Conservation (phyloP, 2,797 vertebrate species). For the Potorous gilbertii region DNA sequence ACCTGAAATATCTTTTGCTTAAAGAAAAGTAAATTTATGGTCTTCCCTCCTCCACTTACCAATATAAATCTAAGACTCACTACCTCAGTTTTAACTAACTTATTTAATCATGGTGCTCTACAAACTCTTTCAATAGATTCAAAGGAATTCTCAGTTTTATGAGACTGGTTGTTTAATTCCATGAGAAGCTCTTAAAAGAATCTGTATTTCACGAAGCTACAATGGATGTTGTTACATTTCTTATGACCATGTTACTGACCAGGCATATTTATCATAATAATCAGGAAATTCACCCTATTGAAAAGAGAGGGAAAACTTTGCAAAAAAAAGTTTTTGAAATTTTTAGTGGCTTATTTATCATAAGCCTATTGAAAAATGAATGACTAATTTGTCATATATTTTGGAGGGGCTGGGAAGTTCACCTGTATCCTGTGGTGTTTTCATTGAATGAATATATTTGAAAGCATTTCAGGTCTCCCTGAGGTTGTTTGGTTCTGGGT, state of each 20-base stretch:
- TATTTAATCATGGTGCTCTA: fast-evolving
- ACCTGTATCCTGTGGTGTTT: not conserved
- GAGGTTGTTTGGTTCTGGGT: not conserved
- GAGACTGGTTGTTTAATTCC: not conserved
- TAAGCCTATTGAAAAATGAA: conserved; percentile 39
- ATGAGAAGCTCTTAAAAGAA: not conserved
- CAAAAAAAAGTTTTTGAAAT: not conserved
- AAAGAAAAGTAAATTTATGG: fast-evolving
- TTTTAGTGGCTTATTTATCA: conserved; percentile 5
- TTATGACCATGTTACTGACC: not conserved
- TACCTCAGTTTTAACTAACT: not conserved
- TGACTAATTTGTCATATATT: conserved; percentile 29
- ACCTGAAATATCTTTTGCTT: too few species aligned
- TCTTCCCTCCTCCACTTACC: too few species aligned
- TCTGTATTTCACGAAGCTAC: fast-evolving
- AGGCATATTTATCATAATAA: conserved; percentile 1
- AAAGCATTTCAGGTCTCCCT: conserved; percentile 47
- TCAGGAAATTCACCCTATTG: conserved; percentile 24
- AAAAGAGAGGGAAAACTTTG: conserved; percentile 22
- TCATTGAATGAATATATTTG: conserved; percentile 30
- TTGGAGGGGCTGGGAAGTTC: conserved; percentile 22
- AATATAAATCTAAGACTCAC: not conserved
- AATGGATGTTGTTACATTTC: fast-evolving
- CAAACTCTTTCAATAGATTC: not conserved
- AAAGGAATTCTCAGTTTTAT: not conserved